Percentiles rank a stretch among this genome's conserved stretches.
Evolutionary conservation across 2,797 vertebrate species (phyloP).

Genomic region (Syngnathus rostellatus): DNA sequence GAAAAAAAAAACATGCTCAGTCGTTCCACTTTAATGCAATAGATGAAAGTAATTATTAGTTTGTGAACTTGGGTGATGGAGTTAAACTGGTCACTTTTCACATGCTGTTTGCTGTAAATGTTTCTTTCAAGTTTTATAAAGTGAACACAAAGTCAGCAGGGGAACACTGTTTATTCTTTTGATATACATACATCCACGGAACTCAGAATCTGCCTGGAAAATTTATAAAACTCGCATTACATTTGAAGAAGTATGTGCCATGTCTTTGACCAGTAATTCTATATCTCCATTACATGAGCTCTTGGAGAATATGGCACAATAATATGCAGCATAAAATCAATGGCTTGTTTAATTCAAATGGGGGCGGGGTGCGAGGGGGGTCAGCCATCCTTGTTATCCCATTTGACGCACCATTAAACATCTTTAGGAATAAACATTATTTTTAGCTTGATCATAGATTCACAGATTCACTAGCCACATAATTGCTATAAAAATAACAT

Average conservation of each 20-base stretch:
- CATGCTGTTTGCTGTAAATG: too few species aligned
- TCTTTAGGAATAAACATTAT: slow-evolving; percentile 70
- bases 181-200: too few species aligned
- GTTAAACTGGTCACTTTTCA: too few species aligned
- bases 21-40: too few species aligned
- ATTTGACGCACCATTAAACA: slow-evolving; percentile 77
- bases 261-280: slow-evolving; percentile 49
- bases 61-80: too few species aligned
- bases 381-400: slow-evolving; percentile 76
- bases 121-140: too few species aligned
- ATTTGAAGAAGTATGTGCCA: not conserved
- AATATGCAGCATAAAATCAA: slow-evolving; percentile 78
- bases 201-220: too few species aligned
- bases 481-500: not conserved
- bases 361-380: slow-evolving; percentile 67
- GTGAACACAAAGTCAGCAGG: too few species aligned
- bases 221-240: too few species aligned
- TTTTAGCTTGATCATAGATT: slow-evolving; percentile 59
- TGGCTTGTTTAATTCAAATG: slow-evolving; percentile 78
- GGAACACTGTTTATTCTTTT: too few species aligned
- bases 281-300: slow-evolving; percentile 57
- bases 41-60: too few species aligned
- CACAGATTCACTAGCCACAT: slow-evolving; percentile 7
- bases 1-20: too few species aligned
- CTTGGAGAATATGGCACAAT: slow-evolving; percentile 68